Conservation (phyloP, 2,113 vertebrate species). For the rat (Rattus norvegicus) region DNA sequence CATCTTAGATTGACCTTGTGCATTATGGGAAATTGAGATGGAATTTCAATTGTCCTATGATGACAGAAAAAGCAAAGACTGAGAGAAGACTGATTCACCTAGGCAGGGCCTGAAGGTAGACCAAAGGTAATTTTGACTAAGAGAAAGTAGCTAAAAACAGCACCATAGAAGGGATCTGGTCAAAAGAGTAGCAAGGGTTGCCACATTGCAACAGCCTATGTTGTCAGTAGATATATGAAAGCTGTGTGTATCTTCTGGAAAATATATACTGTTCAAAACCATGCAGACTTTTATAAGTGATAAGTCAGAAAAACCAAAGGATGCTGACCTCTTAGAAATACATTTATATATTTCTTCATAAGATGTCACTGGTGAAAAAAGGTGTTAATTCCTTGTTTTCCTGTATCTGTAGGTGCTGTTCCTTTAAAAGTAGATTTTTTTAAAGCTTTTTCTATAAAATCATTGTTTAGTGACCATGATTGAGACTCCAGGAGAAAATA, state of each 20-base stretch:
- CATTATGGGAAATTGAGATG: neutral
- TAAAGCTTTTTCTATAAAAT: constrained; percentile 32
- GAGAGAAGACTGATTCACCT: neutral
- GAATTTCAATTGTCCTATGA: neutral
- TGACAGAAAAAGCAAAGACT: neutral
- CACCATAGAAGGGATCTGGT: neutral
- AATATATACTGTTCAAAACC: neutral
- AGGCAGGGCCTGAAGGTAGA: neutral
- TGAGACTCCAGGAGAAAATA: constrained; percentile 61
- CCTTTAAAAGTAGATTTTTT: neutral
- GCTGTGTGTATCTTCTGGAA: neutral
- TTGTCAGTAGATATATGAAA: neutral
- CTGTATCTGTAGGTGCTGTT: neutral
- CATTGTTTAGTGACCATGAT: constrained; percentile 58
- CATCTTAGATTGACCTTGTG: neutral
- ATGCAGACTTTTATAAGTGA: neutral
- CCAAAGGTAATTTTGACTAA: neutral
- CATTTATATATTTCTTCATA: neutral
- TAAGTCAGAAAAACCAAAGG: neutral
- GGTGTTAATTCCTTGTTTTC: neutral
- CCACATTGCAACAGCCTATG: neutral
- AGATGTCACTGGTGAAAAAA: neutral
- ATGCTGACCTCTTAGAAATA: neutral
- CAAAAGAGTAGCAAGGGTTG: neutral
- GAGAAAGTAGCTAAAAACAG: neutral